Base-by-base conservation (phyloP, 2,797 vertebrate species). In the Cirrhinus mrigala region DNA sequence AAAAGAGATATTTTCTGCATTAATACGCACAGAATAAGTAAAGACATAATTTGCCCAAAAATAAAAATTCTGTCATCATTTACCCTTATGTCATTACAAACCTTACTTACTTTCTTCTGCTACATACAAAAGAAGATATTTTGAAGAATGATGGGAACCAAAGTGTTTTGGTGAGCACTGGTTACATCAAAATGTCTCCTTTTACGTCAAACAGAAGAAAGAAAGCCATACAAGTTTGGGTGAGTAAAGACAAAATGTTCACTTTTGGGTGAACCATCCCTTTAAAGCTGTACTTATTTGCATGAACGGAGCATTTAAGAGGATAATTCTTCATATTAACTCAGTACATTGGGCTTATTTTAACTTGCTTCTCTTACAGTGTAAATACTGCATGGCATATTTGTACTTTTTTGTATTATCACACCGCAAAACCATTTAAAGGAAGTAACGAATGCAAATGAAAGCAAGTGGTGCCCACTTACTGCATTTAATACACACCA, bases 381-480 rank as follows among this genome's bases (percentile, higher is more conserved):
- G 29, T 68, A 20, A 29, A 24, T 18, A 52, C 27, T 18, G 14
- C n/a, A 27, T 48, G 18, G 48, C 33, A 22, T 54, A 14, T 75
- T 3, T 50, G 46, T 50, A 27, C 16, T 50, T 73, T 20, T 73
- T 73, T 16, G 1, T 8, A 22, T 15, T 37, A 1, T 16, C 20
- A 9, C 52, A 58, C 52, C 22, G 2, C 74, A 76, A 76, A 76
- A n/a, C 29, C 14, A 56, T 58, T 76, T 76, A 40, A 75, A 76
- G 12, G 1, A 40, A 56, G 29, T 56, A 56, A 76, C 40, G 18
- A 56, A 56, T 33, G 74, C 52, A 77, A n/a, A 40, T 40, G 7
- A 40, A 76, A 58, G 22, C 48, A 54, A 54, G 15, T n/a, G 20
- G 12, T n/a, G 74, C 33, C 11, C 12, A 54, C 20, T 54, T 27